These are phyloP conservation scores for Drosophila ambigua DNA, from an alignment of 1,140 invertebrate genomes.

Conservation along the genomic window DNA sequence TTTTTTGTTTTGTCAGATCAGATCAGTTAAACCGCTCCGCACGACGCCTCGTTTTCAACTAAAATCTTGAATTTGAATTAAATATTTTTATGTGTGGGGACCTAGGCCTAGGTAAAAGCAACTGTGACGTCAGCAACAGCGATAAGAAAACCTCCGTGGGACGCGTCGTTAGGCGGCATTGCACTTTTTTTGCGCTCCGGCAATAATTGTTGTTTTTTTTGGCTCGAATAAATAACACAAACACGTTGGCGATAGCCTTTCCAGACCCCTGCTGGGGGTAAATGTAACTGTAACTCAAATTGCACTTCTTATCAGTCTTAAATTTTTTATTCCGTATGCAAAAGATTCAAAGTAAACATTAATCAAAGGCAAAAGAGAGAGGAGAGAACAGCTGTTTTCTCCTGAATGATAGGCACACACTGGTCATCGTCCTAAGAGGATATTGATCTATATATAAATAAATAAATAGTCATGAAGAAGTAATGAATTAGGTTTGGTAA, in stretches of 20 bases:
- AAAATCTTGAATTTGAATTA: constrained; percentile 51
- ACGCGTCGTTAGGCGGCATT: constrained; percentile 10
- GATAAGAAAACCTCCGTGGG: constrained; percentile 41
- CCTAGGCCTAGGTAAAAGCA: constrained; percentile 46
- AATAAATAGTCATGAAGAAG: too few relatives aligned
- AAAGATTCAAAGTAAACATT: too few relatives aligned
- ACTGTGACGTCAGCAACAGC: constrained; percentile 26
- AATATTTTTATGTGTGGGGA: constrained; percentile 47
- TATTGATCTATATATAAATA: too few relatives aligned
- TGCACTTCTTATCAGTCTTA: constrained; percentile 16
- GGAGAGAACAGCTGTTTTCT: too few relatives aligned
- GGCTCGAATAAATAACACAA: constrained; percentile 47
- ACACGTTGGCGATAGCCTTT: constrained; percentile 47
- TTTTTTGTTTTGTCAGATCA: constrained; percentile 6
- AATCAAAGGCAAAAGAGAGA: too few relatives aligned
- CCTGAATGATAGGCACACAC: too few relatives aligned
- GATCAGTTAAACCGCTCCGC: constrained; percentile 45
- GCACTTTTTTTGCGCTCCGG: constrained; percentile 1
- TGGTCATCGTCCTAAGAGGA: too few relatives aligned
- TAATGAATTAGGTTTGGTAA: too few relatives aligned
- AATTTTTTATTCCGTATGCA: not conserved
- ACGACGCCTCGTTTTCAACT: constrained; percentile 62
- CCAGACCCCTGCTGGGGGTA: constrained; percentile 43
- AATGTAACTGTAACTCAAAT: constrained; percentile 26
- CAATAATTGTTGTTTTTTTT: constrained; percentile 4